A percentile compares a stretch with the other conserved stretches of the same genome.
Conservation (phyloP, 2,113 vertebrate genomes). For the Pedetes capensis region DNA sequence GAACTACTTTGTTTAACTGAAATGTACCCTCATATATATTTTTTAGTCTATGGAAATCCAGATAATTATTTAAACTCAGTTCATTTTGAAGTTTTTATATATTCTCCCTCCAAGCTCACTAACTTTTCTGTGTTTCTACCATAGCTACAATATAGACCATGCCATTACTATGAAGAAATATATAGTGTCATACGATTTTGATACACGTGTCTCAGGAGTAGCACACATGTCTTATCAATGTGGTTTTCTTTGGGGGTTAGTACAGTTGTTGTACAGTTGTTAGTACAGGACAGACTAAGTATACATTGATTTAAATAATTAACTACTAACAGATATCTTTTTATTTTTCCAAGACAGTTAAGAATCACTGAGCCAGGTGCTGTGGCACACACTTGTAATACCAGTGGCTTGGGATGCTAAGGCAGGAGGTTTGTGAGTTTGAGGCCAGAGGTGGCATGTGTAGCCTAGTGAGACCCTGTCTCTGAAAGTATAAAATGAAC, state of each 20-base stretch:
- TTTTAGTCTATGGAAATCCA: neutral
- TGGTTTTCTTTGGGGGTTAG: neutral
- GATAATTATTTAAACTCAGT: neutral
- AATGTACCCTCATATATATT: neutral
- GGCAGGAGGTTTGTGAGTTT: too few relatives aligned
- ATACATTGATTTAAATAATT: neutral
- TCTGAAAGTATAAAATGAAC: too few relatives aligned
- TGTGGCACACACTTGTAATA: too few relatives aligned
- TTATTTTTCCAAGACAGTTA: neutral
- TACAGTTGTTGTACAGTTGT: neutral
- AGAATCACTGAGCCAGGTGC: too few relatives aligned
- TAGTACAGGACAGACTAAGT: neutral
- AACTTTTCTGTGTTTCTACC: neutral
- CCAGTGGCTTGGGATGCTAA: too few relatives aligned
- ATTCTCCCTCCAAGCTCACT: neutral
- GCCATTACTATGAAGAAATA: neutral
- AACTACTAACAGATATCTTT: neutral
- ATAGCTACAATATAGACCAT: neutral
- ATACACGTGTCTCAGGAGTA: neutral
- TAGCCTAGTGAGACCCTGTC: too few relatives aligned
- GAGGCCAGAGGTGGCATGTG: too few relatives aligned
- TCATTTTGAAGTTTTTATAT: neutral
- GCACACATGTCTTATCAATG: neutral
- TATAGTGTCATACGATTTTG: neutral
- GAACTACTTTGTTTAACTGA: neutral